Evolutionary conservation across 2,797 vertebrate species (phyloP).

Genomic region (Siniperca obscura): DNA sequence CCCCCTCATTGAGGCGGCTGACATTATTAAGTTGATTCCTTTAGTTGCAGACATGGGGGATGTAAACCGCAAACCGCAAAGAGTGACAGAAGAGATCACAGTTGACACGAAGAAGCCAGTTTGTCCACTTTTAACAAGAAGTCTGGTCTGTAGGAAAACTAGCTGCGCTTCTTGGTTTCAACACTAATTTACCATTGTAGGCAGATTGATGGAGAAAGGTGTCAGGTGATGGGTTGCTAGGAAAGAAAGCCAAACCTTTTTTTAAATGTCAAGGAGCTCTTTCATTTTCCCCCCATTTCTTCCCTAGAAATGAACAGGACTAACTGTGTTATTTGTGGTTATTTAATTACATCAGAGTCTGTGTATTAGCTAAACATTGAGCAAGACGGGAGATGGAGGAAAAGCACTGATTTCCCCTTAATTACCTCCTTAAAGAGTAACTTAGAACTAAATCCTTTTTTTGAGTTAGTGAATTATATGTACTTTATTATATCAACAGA

Average conservation of each 20-base stretch:
- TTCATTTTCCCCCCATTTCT: background rate
- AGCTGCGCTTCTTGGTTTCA: background rate
- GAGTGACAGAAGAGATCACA: background rate
- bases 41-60: background rate
- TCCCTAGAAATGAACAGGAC: background rate
- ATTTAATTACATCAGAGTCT: background rate
- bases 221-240: background rate
- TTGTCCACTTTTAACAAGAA: slow-evolving; percentile 8
- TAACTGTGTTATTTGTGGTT: background rate
- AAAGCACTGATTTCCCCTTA: no score
- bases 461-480: no score
- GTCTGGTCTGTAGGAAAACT: background rate
- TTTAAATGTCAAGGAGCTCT: background rate
- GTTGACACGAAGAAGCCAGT: background rate
- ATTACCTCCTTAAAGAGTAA: no score
- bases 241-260: background rate
- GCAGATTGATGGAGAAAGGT: background rate
- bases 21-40: slow-evolving; percentile 14
- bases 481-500: no score
- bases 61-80: background rate
- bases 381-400: no score
- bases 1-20: background rate
- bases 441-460: no score
- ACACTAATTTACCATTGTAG: background rate
- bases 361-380: background rate